phyloP scores from a whole-genome alignment of 92 coral and sea anemone species.

The Heteractis magnifica region DNA sequence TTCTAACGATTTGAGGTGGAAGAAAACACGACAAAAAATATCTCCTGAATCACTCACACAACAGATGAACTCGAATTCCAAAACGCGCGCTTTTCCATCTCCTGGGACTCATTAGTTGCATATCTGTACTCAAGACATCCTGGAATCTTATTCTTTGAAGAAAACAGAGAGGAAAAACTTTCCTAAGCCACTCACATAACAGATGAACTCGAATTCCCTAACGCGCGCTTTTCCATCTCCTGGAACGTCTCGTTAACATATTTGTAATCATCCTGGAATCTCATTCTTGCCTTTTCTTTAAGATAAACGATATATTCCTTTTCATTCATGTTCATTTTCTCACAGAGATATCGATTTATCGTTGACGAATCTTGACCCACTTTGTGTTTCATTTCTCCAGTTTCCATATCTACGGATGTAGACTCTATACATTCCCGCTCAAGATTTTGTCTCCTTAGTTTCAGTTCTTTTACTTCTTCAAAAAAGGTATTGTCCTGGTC shows the following conservation, averaged over 20 bases:
- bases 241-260: conserved; percentile 24
- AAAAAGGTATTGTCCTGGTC: conserved; percentile 61
- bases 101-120: conserved; percentile 20
- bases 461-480: conserved; percentile 67
- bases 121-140: conserved; percentile 16
- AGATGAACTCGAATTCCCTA: neutral
- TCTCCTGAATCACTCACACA: neutral
- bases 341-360: conserved; percentile 66
- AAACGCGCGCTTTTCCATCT: neutral
- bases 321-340: conserved; percentile 72
- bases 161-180: neutral
- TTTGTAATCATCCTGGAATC: conserved; percentile 31
- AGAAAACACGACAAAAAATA: neutral
- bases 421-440: conserved; percentile 57
- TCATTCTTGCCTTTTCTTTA: conserved; percentile 55
- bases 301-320: conserved; percentile 67
- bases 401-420: conserved; percentile 44
- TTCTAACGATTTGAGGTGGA: too few species aligned
- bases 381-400: conserved; percentile 55
- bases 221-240: conserved; percentile 1
- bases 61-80: neutral
- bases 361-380: conserved; percentile 27
- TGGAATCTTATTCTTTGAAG: conserved; percentile 1
- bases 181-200: neutral
- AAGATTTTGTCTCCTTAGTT: conserved; percentile 34